Evolutionary conservation across 2,113 vertebrate genomes (phyloP), one percentile per base, ranked within the genome.

Genomic region (Chaenocephalus aceratus): DNA sequence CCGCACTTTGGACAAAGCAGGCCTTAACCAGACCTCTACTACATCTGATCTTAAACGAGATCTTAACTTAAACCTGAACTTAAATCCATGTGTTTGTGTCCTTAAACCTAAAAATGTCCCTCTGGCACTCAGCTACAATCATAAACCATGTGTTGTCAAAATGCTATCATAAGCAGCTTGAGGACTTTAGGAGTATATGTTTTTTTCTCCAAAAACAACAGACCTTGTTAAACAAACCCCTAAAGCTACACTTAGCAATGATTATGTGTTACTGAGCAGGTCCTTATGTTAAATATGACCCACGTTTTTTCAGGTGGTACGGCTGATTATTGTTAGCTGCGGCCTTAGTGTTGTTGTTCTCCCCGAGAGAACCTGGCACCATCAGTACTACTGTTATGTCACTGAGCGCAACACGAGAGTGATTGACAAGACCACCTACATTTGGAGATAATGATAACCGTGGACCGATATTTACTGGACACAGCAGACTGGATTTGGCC

Each of bases 371-470:
- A 46, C 64, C 15, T 62, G 58, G 53, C 36, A 30, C 46, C 61
- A 3, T 56, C 16, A 15, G 48, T 54, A n/a, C n/a, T 54, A n/a
- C 56, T 23, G 61, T 63, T 67, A 68, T 60, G 72, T 84, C 67
- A 73, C 65, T 10, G 41, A 65, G 52, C 12, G 3, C 71, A 79
- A 66, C 51, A 18, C 56, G 73, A 62, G 58, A 46, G n/a, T 78
- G 66, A 79, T 58, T 80, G 82, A 77, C 77, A 77, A 61, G 73
- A 75, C 71, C 73, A 12, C 68, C 65, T 62, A 51, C 65, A 2
- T 26, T 51, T 41, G n/a, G 59, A 80, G 41, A 59, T 67, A 16
- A 54, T 73, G 10, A 69, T 54, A 51, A 26, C n/a, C n/a, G 53
- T 15, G 15, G 34, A 41, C 56, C 54, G 62, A 68, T 67, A 70